Conservation (phyloP, 2,888 invertebrate genomes). For the Tinea pellionella region DNA sequence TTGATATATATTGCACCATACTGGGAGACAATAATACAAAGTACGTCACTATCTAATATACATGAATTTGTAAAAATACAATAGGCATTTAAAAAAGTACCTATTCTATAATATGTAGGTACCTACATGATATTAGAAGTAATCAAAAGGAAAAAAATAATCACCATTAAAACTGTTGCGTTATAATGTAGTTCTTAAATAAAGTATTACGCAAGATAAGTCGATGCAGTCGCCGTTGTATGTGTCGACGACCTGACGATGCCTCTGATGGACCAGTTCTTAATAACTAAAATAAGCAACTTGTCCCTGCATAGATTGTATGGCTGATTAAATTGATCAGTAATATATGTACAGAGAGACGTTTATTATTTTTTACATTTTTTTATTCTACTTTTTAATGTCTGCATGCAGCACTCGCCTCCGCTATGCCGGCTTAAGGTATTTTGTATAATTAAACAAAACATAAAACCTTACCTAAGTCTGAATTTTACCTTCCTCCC, state of each 20-base stretch:
- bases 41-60: too few species aligned
- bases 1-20: too few species aligned
- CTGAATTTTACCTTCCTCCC: too few species aligned
- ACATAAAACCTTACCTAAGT: too few species aligned
- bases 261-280: conserved; percentile 5
- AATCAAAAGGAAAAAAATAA: background rate
- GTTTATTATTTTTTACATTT: background rate
- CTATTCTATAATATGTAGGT: too few species aligned
- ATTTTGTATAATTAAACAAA: too few species aligned
- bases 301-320: background rate
- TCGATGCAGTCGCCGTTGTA: background rate
- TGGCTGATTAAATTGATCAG: background rate
- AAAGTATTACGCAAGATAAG: background rate
- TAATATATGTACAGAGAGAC: background rate
- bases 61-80: too few species aligned
- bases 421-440: too few species aligned
- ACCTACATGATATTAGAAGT: too few species aligned
- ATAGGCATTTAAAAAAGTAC: too few species aligned
- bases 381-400: background rate
- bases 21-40: too few species aligned
- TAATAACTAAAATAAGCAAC: background rate
- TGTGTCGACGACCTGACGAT: background rate
- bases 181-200: background rate
- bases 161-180: background rate
- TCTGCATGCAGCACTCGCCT: too few species aligned